These are phyloP conservation scores for Camelus bactrianus DNA, from an alignment of 2,113 vertebrate species.

Conservation along the genomic window DNA sequence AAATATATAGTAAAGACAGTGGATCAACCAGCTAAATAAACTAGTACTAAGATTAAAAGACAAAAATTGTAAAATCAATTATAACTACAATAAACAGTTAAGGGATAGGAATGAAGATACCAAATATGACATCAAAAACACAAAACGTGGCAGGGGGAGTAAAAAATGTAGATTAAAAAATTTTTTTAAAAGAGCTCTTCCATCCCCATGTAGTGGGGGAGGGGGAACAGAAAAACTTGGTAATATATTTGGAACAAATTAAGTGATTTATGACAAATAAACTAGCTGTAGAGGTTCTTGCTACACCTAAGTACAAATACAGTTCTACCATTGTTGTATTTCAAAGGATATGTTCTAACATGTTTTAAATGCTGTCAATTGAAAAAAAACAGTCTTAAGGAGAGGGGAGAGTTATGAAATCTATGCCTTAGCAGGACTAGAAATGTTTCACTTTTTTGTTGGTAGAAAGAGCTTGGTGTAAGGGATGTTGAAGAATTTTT, in stretches of 20 bases:
- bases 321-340: not conserved
- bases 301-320: not conserved
- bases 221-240: not conserved
- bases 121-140: no score
- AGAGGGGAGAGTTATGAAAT: conserved; percentile 37
- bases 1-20: no score
- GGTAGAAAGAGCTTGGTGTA: conserved; percentile 10
- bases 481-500: conserved; percentile 24
- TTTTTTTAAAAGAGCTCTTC: not conserved
- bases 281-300: not conserved
- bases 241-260: not conserved
- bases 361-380: not conserved
- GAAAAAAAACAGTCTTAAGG: not conserved
- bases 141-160: no score
- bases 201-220: not conserved
- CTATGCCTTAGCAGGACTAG: not conserved
- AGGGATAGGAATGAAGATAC: no score
- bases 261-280: conserved; percentile 29
- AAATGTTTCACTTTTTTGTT: conserved; percentile 2
- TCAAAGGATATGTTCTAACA: conserved; percentile 9
- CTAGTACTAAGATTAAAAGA: no score
- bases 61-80: no score
- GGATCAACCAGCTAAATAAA: no score
- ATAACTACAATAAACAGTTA: no score
- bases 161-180: no score